A percentile compares a stretch with the other conserved stretches of the same genome.
Conservation (phyloP, 2,113 vertebrate species). For the Oncorhynchus gorbuscha region DNA sequence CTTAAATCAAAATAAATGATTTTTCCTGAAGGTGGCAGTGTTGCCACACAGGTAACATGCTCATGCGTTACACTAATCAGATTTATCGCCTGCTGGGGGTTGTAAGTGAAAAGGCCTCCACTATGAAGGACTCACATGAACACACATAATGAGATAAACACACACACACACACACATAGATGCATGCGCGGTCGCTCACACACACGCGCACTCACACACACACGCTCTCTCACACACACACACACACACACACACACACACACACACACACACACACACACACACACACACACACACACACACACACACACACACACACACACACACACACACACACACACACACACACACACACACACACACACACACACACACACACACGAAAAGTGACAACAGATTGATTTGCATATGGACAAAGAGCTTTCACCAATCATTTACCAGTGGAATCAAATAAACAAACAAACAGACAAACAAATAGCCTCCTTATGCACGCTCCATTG, state of each 20-base stretch:
- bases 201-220: not conserved
- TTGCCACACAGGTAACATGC: constrained; percentile 26
- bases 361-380: not conserved
- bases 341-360: constrained; percentile 3
- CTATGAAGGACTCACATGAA: not conserved
- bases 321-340: not conserved
- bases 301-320: not conserved
- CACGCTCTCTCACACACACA: not conserved
- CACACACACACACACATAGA: not conserved
- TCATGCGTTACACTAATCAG: not conserved
- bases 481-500: not conserved
- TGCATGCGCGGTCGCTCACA: not conserved
- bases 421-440: constrained; percentile 42
- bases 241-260: not conserved
- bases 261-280: not conserved
- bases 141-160: constrained; percentile 1
- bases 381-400: not conserved
- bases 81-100: not conserved
- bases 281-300: not conserved
- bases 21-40: constrained; percentile 48
- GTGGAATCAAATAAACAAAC: constrained; percentile 37
- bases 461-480: not conserved
- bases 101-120: not conserved
- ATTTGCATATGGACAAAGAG: constrained; percentile 31
- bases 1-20: not conserved